Conservation (phyloP, 2,113 vertebrate genomes). For the Tenebrosternarchus preto region DNA sequence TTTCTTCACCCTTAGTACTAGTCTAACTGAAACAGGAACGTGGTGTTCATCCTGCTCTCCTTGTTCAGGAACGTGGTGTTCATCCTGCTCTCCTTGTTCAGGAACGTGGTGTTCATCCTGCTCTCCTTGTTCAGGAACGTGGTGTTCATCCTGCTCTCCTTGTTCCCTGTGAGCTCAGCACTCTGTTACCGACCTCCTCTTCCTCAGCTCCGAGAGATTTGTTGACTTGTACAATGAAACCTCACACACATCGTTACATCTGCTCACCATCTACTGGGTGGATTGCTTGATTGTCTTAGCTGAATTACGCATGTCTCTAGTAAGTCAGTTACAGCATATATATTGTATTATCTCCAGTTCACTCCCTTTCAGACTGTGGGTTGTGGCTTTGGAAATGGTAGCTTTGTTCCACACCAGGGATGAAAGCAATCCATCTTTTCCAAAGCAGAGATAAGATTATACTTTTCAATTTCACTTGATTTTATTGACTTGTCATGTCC, state of each 20-base stretch:
- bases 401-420: background rate
- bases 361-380: background rate
- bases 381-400: conserved; percentile 6
- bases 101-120: conserved; percentile 25
- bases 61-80: no score
- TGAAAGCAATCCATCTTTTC: background rate
- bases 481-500: conserved; percentile 5
- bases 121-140: no score
- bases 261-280: background rate
- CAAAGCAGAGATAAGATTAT: background rate
- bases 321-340: background rate
- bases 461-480: background rate
- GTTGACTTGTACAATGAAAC: background rate
- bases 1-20: conserved; percentile 6
- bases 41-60: conserved; percentile 23
- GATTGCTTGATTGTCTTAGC: background rate
- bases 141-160: conserved; percentile 22
- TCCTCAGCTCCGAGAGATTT: background rate
- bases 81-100: conserved; percentile 24
- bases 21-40: conserved; percentile 36
- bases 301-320: background rate
- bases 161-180: conserved; percentile 34
- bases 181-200: conserved; percentile 22
- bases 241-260: background rate
- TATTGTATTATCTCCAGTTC: background rate